A percentile compares a stretch with the other conserved stretches of the same genome.
These are phyloP conservation scores for Carposina sasakii DNA, from an alignment of 1,140 invertebrate species.

Conservation along the genomic window DNA sequence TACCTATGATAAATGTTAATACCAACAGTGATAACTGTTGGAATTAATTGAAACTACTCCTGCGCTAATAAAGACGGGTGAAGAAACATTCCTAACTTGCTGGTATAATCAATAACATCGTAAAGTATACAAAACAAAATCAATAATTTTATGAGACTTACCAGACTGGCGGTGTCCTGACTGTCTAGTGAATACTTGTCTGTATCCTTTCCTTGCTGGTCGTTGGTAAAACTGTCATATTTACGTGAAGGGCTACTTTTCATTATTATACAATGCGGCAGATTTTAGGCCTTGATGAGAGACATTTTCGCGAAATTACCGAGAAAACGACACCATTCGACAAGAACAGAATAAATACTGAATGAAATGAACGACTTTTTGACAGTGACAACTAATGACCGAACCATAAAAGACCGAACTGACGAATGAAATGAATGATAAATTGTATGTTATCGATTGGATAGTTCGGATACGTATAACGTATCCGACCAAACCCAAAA, in stretches of 20 bases:
- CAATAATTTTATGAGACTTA: constrained; percentile 67
- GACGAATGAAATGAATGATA: too few species aligned
- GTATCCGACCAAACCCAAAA: too few species aligned
- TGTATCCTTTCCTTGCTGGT: constrained; percentile 60
- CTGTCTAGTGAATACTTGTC: constrained; percentile 69
- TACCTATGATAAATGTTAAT: too few species aligned
- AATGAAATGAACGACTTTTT: constrained; percentile 18
- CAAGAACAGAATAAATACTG: constrained; percentile 41
- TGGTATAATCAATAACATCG: constrained; percentile 65
- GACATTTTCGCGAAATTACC: constrained; percentile 54
- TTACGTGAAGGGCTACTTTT: constrained; percentile 69
- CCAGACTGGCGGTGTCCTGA: constrained; percentile 70
- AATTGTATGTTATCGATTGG: too few species aligned
- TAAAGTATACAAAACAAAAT: constrained; percentile 66
- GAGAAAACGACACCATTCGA: constrained; percentile 45
- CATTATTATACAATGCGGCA: constrained; percentile 58
- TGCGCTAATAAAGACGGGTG: too few species aligned
- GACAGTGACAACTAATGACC: constrained; percentile 20
- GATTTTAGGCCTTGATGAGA: constrained; percentile 50
- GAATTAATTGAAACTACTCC: too few species aligned
- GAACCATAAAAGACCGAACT: too few species aligned
- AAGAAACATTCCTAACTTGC: too few species aligned
- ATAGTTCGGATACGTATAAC: too few species aligned
- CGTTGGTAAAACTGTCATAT: constrained; percentile 67
- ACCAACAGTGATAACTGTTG: too few species aligned